phyloP scores from a whole-genome alignment of 2,113 vertebrate species.

The Grus americana region DNA sequence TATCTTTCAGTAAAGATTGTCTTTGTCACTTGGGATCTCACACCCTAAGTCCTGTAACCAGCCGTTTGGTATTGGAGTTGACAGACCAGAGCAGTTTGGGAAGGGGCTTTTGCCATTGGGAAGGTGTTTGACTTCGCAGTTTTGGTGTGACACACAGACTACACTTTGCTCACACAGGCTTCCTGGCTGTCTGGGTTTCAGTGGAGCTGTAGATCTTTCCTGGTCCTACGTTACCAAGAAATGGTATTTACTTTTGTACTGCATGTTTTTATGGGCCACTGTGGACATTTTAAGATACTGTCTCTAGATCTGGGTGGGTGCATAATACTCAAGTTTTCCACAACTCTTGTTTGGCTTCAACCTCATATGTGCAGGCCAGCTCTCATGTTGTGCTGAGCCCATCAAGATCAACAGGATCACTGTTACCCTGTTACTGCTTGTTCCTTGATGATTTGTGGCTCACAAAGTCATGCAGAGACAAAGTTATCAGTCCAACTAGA shows the following conservation, averaged over 20 bases:
- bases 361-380: not conserved
- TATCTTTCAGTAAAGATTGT: not conserved
- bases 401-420: not conserved
- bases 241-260: not conserved
- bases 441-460: not conserved
- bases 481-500: not conserved
- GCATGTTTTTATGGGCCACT: not conserved
- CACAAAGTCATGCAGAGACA: not conserved
- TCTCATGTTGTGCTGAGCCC: not conserved
- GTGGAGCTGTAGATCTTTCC: not conserved
- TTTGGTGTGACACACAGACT: not conserved
- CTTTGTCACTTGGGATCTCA: not conserved
- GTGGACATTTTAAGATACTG: not conserved
- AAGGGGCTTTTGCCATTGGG: not conserved
- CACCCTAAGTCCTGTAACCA: not conserved
- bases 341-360: not conserved
- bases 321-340: not conserved
- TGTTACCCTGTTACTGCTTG: not conserved
- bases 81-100: not conserved
- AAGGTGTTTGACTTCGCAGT: not conserved
- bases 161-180: fast-evolving
- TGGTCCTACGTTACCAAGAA: not conserved
- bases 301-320: not conserved
- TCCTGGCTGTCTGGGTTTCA: not conserved
- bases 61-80: not conserved